phyloP scores from a whole-genome alignment of 64 coral and sea anemone genomes.

The Cladopsammia gracilis region DNA sequence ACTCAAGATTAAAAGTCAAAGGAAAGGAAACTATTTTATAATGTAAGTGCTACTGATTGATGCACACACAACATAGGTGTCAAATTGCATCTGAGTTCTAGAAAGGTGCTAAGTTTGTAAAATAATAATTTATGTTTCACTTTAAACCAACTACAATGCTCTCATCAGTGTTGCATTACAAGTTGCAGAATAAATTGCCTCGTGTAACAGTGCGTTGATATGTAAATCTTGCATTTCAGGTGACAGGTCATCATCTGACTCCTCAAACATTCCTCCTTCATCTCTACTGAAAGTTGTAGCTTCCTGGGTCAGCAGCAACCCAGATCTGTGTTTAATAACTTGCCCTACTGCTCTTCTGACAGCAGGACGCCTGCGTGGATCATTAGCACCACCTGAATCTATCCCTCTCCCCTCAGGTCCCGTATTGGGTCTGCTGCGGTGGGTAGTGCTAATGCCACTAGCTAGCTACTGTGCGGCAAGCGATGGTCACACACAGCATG shows the following conservation, averaged over 20 bases:
- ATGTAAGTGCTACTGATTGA: too few species aligned
- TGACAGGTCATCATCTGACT: neutral
- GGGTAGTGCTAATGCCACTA: slow-evolving; percentile 87
- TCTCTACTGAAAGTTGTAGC: slow-evolving; percentile 79
- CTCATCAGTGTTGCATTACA: too few species aligned
- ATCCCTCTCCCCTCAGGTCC: slow-evolving; percentile 55
- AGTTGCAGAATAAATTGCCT: too few species aligned
- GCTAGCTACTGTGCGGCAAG: neutral
- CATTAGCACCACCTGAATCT: neutral
- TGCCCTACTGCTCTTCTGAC: neutral
- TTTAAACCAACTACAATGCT: too few species aligned
- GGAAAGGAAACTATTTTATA: too few species aligned
- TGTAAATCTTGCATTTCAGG: slow-evolving; percentile 16
- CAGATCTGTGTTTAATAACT: slow-evolving; percentile 82
- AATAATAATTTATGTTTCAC: too few species aligned
- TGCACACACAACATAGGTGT: too few species aligned
- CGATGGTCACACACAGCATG: neutral
- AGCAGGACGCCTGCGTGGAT: slow-evolving; percentile 20
- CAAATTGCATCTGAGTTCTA: too few species aligned
- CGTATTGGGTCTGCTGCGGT: slow-evolving; percentile 79
- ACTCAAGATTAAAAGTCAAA: too few species aligned
- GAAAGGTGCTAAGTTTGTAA: too few species aligned
- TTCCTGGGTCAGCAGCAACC: slow-evolving; percentile 83
- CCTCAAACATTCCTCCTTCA: slow-evolving; percentile 33
- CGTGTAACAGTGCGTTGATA: too few species aligned